Conservation (phyloP, 2,797 vertebrate species). For the Trachops cirrhosus region DNA sequence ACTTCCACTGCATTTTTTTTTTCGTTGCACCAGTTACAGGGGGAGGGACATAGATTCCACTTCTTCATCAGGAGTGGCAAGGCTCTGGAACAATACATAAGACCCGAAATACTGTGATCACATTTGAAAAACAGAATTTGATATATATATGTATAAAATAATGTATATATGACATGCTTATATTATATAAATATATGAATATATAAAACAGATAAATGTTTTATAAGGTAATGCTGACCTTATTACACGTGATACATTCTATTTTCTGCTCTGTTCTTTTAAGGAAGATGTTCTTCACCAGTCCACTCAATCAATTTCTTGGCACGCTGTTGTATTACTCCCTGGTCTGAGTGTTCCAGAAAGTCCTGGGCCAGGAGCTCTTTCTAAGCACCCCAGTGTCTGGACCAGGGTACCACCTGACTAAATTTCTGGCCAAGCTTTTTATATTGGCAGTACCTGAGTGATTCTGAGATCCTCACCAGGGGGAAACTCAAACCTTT, state of each 20-base stretch:
- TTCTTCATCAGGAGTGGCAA: neutral
- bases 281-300: neutral
- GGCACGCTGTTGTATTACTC: neutral
- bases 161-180: neutral
- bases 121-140: neutral
- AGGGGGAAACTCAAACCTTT: neutral
- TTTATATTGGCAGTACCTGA: neutral
- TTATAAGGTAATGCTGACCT: neutral
- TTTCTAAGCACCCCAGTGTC: neutral
- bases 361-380: neutral
- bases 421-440: neutral
- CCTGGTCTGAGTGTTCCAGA: neutral
- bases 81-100: neutral
- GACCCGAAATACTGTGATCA: neutral
- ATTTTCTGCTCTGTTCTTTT: neutral
- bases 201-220: neutral
- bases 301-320: neutral
- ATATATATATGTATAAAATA: neutral
- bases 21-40: neutral
- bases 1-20: neutral
- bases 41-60: neutral
- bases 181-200: neutral
- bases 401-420: neutral
- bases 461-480: neutral
- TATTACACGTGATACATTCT: neutral